phyloP scores from a whole-genome alignment of 2,113 vertebrate species.

The Baryphthengus martii region DNA sequence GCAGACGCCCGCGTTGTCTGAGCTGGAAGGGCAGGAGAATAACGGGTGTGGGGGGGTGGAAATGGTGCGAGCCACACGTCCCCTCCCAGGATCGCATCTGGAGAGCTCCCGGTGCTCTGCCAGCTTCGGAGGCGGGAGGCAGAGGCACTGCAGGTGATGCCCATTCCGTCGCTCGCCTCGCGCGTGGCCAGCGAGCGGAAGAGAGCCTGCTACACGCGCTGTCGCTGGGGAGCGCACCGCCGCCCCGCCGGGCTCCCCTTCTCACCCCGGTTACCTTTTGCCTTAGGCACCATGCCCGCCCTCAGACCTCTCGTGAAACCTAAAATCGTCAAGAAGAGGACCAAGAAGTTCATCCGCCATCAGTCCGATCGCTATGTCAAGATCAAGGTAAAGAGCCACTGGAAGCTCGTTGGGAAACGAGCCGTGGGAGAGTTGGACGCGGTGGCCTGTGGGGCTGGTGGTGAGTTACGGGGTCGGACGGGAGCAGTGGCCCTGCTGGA shows the following conservation, averaged over 20 bases:
- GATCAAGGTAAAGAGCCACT: conserved; percentile 78
- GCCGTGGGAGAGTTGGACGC: accelerated
- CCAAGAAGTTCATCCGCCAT: conserved; percentile 98
- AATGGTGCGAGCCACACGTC: accelerated
- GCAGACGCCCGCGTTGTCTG: neutral
- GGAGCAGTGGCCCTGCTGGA: accelerated
- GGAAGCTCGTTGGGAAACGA: accelerated
- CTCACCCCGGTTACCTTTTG: neutral
- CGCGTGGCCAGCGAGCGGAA: conserved; percentile 63
- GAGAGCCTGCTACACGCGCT: conserved; percentile 65
- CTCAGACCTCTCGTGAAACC: conserved; percentile 92
- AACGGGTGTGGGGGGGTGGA: accelerated
- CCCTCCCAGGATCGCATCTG: conserved; percentile 73
- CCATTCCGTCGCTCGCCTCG: conserved; percentile 71
- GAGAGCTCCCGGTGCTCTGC: conserved; percentile 70
- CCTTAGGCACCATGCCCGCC: conserved; percentile 85
- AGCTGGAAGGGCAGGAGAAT: neutral
- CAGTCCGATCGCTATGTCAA: conserved; percentile 98
- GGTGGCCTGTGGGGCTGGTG: accelerated
- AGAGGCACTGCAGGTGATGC: conserved; percentile 65
- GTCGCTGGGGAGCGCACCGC: accelerated
- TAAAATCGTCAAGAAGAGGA: conserved; percentile 95
- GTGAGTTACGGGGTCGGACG: neutral
- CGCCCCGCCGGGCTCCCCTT: accelerated
- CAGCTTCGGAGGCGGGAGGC: conserved; percentile 75